Base-by-base conservation (phyloP, 2,797 vertebrate genomes). In the Fistularia tabacaria region DNA sequence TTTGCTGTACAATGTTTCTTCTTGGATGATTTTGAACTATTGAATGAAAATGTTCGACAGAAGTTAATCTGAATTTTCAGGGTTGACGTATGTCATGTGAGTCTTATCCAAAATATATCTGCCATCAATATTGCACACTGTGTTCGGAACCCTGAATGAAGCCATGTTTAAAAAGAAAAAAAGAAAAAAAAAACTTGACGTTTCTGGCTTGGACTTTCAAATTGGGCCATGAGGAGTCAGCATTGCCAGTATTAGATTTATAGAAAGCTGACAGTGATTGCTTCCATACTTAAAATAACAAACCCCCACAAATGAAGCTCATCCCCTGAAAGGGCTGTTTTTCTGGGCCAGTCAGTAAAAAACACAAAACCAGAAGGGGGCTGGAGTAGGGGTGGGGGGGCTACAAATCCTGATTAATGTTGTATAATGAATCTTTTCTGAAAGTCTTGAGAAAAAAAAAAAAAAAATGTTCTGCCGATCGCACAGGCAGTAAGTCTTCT, bases 301-400 rank as follows among this genome's bases (percentile, higher is more conserved):
- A 83, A 72, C 61, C 70, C 58, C 52, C 46, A 47, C 59, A 73
- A 77, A 79, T 73, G 44, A 71, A 46, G 46, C 55, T 59, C 51
- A 49, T 71, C 39, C 46, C 68, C 13, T 62, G 49, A 70, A 64
- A 62, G 60, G 57, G 51, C 48, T 64, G 58, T 67, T 72, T 77
- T 57, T 68, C 66, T 81, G 79, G 82, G 80, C 76, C 66, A 84
- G 71, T 76, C 82, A 79, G 73, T 74, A 11, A 43, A n/a, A 25
- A 25, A 25, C 25, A 25, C 5, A 25, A 25, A 25, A 25, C 25
- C 25, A 25, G 25, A 10, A 44, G 9, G 7, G 11, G 9, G 1
- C 6, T 44, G 11, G 3, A n/a, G 6, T 15, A 7, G 7, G 10
- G 3, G 14, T 38, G 6, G 25, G 7, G 44, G 37, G 47, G 46